Percentiles rank a stretch among this genome's conserved stretches.
Conservation (phyloP, 2,113 vertebrate species). For the Chauna torquata region DNA sequence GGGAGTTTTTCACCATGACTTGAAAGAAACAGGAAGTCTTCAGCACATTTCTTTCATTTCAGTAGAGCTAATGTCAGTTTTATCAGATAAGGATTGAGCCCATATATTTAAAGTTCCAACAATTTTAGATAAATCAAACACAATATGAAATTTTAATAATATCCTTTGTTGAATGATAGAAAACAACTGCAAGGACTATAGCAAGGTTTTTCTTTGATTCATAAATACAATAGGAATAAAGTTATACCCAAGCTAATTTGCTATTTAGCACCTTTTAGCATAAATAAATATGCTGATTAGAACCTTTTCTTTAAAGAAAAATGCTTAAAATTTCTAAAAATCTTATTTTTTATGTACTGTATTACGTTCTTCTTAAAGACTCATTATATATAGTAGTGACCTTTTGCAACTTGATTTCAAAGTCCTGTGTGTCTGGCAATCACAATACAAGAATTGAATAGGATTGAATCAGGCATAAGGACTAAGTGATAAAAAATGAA, state of each 20-base stretch:
- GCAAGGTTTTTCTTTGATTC: neutral
- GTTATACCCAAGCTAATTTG: neutral
- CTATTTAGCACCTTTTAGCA: neutral
- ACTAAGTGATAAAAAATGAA: neutral
- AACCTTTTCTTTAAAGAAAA: neutral
- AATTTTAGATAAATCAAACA: neutral
- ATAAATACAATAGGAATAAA: neutral
- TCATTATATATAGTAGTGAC: accelerated
- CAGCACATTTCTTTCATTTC: neutral
- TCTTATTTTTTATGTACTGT: neutral
- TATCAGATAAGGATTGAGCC: neutral
- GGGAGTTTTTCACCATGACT: neutral
- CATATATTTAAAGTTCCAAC: neutral
- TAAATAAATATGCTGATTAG: neutral
- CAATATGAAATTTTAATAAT: slow-evolving; percentile 11
- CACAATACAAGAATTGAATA: neutral
- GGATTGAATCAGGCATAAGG: neutral
- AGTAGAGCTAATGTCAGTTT: neutral
- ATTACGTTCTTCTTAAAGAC: neutral
- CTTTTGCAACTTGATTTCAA: neutral
- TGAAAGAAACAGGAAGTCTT: neutral
- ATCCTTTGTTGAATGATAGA: neutral
- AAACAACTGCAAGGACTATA: neutral
- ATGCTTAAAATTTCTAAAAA: neutral
- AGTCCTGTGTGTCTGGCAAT: neutral